Percentiles rank a stretch among this genome's conserved stretches.
Conservation (phyloP, 2,797 vertebrate genomes). For the Hippocampus kuda region DNA sequence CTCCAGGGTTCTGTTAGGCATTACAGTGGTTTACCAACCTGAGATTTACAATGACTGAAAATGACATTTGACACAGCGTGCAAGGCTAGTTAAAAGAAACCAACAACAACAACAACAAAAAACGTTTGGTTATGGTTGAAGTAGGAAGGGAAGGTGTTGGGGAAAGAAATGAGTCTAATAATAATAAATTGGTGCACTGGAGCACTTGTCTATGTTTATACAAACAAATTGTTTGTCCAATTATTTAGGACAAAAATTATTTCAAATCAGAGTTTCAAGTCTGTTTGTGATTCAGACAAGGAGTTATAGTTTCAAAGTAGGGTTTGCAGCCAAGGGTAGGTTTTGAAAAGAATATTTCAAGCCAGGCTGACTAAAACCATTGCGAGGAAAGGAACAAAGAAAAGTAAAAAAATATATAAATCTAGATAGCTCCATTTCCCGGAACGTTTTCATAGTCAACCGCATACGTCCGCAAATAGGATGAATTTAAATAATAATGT, state of each 20-base stretch:
- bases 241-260: too few species aligned
- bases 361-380: not conserved
- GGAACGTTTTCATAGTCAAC: not conserved
- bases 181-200: too few species aligned
- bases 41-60: not conserved
- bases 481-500: slow-evolving; percentile 4
- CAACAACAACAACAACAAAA: too few species aligned
- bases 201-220: too few species aligned
- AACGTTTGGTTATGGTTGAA: too few species aligned
- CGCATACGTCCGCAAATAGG: not conserved
- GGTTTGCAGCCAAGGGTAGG: not conserved
- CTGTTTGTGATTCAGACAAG: not conserved
- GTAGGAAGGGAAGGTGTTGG: too few species aligned
- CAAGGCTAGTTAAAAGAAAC: too few species aligned
- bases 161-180: too few species aligned
- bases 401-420: not conserved
- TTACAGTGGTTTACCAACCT: not conserved
- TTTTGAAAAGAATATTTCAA: not conserved
- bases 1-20: not conserved
- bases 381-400: not conserved
- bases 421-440: not conserved
- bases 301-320: not conserved
- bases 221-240: too few species aligned
- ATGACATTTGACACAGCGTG: too few species aligned
- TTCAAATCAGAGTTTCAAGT: not conserved